Base-by-base conservation (phyloP, 2,888 invertebrate genomes). In the Habrosyne pyritoides region DNA sequence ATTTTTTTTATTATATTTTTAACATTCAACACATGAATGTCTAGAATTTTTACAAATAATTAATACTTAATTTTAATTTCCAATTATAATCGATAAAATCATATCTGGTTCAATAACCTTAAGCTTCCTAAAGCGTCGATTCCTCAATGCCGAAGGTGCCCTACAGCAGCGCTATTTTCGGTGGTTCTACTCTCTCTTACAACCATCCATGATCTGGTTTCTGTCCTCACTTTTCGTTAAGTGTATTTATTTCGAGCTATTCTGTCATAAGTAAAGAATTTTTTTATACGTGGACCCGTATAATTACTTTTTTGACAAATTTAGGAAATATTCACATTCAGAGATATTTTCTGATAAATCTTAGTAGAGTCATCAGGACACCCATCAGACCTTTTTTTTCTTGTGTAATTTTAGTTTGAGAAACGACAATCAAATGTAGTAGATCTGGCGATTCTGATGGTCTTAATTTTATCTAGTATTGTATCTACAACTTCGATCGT, bases 101-200 rank as follows among this genome's bases (percentile, higher is more conserved):
- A 14, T 50, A 21, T 21, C 21, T 49, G 49, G 28, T 28, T 49
- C 49, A 21, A 18, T 30, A 26, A 28, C 50, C 50, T 50, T 50
- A 8, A 21, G 18, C 28, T 28, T 28, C 28, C 18, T 18, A 49
- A 49, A 28, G 49, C 58, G 59, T 59, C 60, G 60, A 59, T 47
- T 55, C 60, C 62, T 60, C 60, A 60, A 53, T 62, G 60, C 48
- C 58, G 49, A 54, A 54, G 55, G 48, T 55, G 62, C 57, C 54
- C 30, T n/a, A 36, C 42, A 18, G 42, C 18, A 18, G n/a, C 14
- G 55, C 14, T 62, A 58, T 46, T 28, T 50, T 18, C 53, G 18
- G 59, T 48, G 12, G 54, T 47, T 28, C 36, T 10, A 33, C 52
- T 56, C 52, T 57, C 51, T 50, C 54, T 53, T 53, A 48, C 50